These are phyloP conservation scores for Tiphia femorata DNA, from an alignment of 2,888 invertebrate genomes.

Conservation along the genomic window DNA sequence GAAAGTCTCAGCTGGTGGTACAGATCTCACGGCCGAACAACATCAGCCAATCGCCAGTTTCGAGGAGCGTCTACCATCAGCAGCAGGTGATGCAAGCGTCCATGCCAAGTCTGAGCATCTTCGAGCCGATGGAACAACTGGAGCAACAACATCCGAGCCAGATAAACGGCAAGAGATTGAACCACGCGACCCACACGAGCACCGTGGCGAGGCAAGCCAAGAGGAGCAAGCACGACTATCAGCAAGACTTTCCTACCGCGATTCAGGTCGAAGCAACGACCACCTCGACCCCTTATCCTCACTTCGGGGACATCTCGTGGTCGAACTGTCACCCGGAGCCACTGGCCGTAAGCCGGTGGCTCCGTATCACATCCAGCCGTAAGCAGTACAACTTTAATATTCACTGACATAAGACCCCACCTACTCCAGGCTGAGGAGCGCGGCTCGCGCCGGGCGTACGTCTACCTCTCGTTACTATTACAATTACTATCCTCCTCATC, in stretches of 20 bases:
- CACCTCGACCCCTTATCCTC: slow-evolving; percentile 60
- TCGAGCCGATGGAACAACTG: slow-evolving; percentile 53
- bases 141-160: slow-evolving; percentile 41
- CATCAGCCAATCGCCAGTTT: slow-evolving; percentile 48
- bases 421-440: slow-evolving; percentile 67
- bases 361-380: slow-evolving; percentile 66
- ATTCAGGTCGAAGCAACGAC: slow-evolving; percentile 65
- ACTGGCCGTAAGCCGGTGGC: slow-evolving; percentile 66
- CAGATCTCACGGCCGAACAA: slow-evolving; percentile 55
- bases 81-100: slow-evolving; percentile 47
- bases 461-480: slow-evolving; percentile 30
- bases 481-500: neutral
- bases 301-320: slow-evolving; percentile 65
- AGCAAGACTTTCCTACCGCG: slow-evolving; percentile 53
- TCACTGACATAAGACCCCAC: slow-evolving; percentile 68
- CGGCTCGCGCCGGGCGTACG: slow-evolving; percentile 21
- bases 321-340: slow-evolving; percentile 68
- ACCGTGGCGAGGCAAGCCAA: slow-evolving; percentile 38
- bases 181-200: slow-evolving; percentile 47
- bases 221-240: slow-evolving; percentile 57
- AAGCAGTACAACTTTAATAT: slow-evolving; percentile 68
- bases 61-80: slow-evolving; percentile 37
- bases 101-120: slow-evolving; percentile 55
- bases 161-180: slow-evolving; percentile 60
- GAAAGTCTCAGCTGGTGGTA: slow-evolving; percentile 55